A percentile compares a stretch with the other conserved stretches of the same genome.
These are phyloP conservation scores for Podocnemis expansa DNA, from an alignment of 2,113 vertebrate species.

Conservation along the genomic window DNA sequence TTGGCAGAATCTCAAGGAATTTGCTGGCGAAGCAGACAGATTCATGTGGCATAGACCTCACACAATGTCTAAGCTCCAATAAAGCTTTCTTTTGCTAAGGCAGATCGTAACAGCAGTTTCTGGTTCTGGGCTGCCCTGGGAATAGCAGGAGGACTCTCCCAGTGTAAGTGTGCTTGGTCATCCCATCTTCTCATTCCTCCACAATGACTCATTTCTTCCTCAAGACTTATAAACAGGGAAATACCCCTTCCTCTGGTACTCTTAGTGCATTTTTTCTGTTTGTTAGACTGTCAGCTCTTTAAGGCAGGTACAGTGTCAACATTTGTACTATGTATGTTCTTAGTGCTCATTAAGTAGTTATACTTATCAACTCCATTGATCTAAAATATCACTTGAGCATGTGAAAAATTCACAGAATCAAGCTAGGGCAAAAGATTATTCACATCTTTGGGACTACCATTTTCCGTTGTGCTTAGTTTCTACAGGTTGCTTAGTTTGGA, in stretches of 20 bases:
- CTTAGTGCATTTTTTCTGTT: no score
- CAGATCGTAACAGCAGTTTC: not conserved
- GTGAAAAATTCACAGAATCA: not conserved
- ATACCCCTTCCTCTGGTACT: no score
- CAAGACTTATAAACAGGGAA: no score
- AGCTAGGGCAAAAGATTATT: accelerated
- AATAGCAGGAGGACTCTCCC: not conserved
- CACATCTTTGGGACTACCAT: not conserved
- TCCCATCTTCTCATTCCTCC: not conserved
- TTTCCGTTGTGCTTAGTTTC: slow-evolving; percentile 5
- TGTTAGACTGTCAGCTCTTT: no score
- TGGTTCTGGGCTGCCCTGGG: not conserved
- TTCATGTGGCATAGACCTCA: not conserved
- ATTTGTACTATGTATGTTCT: not conserved
- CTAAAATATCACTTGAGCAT: not conserved
- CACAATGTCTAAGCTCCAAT: not conserved
- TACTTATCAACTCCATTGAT: not conserved
- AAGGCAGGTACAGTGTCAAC: not conserved
- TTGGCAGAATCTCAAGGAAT: not conserved
- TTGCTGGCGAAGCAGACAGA: not conserved
- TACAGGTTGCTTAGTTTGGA: not conserved
- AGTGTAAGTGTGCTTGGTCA: accelerated
- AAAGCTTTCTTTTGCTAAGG: not conserved
- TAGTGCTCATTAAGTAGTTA: not conserved
- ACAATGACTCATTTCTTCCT: not conserved